phyloP scores from a whole-genome alignment of 2,113 vertebrate species.

The Diphyllodes magnificus region DNA sequence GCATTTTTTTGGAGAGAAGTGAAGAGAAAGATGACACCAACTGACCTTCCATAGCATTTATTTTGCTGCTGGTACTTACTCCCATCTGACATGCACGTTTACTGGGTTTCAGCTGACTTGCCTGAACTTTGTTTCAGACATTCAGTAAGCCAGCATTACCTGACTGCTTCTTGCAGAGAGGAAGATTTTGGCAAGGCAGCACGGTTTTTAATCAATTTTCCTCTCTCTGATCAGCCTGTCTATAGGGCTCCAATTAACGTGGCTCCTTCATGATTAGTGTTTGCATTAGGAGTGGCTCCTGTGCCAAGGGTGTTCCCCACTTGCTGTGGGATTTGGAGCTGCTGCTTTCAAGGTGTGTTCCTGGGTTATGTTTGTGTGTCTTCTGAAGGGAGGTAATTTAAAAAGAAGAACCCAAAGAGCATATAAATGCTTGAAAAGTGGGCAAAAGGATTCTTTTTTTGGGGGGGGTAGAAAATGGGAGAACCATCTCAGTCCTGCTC shows the following conservation, averaged over 20 bases:
- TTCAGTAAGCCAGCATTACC: background rate
- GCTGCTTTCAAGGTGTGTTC: background rate
- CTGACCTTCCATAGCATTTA: background rate
- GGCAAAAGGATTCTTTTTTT: background rate
- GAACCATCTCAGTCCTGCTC: background rate
- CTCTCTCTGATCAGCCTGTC: background rate
- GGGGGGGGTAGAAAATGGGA: fast-evolving
- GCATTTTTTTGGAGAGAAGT: background rate
- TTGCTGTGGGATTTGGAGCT: background rate
- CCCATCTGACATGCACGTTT: background rate
- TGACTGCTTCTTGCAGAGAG: background rate
- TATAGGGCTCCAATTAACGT: background rate
- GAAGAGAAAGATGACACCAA: background rate
- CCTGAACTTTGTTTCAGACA: background rate
- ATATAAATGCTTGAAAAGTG: background rate
- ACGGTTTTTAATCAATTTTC: background rate
- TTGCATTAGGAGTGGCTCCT: background rate
- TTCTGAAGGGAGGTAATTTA: background rate
- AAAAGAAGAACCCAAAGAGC: background rate
- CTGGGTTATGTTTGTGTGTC: background rate
- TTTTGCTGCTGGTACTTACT: background rate
- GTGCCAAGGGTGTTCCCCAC: background rate
- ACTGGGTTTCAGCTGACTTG: background rate
- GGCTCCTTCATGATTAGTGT: background rate
- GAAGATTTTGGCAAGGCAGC: background rate